Conservation (phyloP, 2,888 invertebrate species). For the Tetrapedia diversipes region DNA sequence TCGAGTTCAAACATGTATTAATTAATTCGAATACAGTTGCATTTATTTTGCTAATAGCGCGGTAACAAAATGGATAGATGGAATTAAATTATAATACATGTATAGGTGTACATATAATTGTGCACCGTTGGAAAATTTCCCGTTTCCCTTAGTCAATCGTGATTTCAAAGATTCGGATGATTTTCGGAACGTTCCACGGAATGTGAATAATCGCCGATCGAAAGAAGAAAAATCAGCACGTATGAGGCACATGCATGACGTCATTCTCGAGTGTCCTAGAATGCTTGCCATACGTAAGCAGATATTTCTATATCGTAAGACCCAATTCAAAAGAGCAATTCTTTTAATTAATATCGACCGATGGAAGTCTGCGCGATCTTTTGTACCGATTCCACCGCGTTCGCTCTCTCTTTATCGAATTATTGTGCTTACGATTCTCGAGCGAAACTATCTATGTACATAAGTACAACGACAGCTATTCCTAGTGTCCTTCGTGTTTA, state of each 20-base stretch:
- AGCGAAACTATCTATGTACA: too few species aligned
- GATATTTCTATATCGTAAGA: slow-evolving; percentile 60
- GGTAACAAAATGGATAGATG: too few species aligned
- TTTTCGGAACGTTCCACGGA: slow-evolving; percentile 42
- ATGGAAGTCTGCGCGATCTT: neutral
- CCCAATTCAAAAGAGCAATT: slow-evolving; percentile 41
- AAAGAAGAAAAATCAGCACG: slow-evolving; percentile 60
- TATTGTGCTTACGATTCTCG: too few species aligned
- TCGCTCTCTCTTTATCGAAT: neutral
- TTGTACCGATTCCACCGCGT: neutral
- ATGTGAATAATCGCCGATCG: slow-evolving; percentile 48
- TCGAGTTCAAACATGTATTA: too few species aligned
- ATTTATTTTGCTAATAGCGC: too few species aligned
- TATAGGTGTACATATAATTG: too few species aligned
- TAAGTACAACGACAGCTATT: too few species aligned
- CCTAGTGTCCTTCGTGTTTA: too few species aligned
- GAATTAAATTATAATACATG: too few species aligned
- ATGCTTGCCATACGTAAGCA: slow-evolving; percentile 61
- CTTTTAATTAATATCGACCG: slow-evolving; percentile 42
- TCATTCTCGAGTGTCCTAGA: slow-evolving; percentile 59
- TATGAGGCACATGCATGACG: slow-evolving; percentile 58
- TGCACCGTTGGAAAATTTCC: neutral
- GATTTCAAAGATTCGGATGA: slow-evolving; percentile 24
- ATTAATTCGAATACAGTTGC: too few species aligned
- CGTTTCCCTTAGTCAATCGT: neutral